Evolutionary conservation across 2,113 vertebrate genomes (phyloP).

Genomic region (Genyomyrus donnyi): DNA sequence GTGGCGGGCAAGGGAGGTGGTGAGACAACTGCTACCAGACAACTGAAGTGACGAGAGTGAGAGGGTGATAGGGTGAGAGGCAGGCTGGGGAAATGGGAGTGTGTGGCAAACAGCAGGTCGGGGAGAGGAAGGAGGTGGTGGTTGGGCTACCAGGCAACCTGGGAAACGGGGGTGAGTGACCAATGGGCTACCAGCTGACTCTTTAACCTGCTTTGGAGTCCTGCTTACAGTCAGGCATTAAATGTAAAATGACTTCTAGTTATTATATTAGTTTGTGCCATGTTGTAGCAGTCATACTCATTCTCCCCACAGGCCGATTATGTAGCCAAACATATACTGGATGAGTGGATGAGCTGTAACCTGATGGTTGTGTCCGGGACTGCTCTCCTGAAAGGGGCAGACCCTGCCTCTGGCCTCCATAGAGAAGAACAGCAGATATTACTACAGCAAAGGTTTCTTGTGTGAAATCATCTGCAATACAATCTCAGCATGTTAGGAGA

Average conservation of each 20-base stretch:
- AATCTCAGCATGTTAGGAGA: neutral
- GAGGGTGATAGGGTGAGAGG: neutral
- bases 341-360: too few relatives aligned
- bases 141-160: neutral
- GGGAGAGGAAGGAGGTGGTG: too few relatives aligned
- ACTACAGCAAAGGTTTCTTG: neutral
- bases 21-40: too few relatives aligned
- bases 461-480: neutral
- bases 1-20: neutral
- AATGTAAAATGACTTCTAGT: neutral
- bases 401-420: too few relatives aligned
- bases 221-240: neutral
- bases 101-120: too few relatives aligned
- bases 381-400: too few relatives aligned
- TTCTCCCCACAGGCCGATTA: neutral
- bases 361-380: too few relatives aligned
- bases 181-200: neutral
- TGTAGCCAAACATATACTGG: too few relatives aligned
- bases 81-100: too few relatives aligned
- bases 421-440: too few relatives aligned
- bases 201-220: neutral
- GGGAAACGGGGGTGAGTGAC: neutral
- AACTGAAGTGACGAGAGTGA: too few relatives aligned
- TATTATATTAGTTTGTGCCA: neutral
- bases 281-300: neutral